Evolutionary conservation across 2,797 vertebrate genomes (phyloP), one percentile per base, ranked within the genome.

Genomic region (Platyrinchus mystaceus): DNA sequence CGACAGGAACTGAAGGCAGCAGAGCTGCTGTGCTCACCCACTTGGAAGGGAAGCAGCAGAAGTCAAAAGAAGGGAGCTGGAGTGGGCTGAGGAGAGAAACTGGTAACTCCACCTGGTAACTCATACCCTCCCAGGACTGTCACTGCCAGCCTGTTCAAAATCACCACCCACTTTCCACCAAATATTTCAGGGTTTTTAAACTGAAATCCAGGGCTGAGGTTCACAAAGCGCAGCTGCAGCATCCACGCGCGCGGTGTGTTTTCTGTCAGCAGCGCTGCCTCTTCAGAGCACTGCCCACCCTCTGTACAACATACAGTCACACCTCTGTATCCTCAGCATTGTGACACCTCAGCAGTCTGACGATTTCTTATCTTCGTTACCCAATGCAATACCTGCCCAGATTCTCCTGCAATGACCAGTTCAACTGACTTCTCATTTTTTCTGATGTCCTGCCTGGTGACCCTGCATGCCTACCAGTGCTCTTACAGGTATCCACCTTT

Each of bases 181-280:
- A 47, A 59, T 41, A 19, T 9, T 16, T 50, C 22, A 21, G 44
- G 1, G 2, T 19, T 60, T 88, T 50, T 16, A 7, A 63, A 32
- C 41, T 11, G 4, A 52, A 80, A 58, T 46, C 23, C 43, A 69
- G 53, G 12, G 17, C 43, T 55, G 62, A 56, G 37, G 50, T 34
- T 83, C 69, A 64, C 32, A 85, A 64, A 68, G 26, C 41, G 8
- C 26, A 46, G 46, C 60, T 62, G 37, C 0, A 0, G 53, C 23
- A 76, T 27, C 32, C 70, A 37, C 0, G 0, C 0, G 1, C 4
- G 0, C 1, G 15, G 46, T 2, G 2, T n/a, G 36, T 13, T 62
- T 56, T 62, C 74, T 37, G 32, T 26, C 77, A 84, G 88, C 70
- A 69, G 67, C 0, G 0, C 32, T 23, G 64, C 19, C 66, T 63